Conservation (phyloP, 2,888 invertebrate species). For the Eupithecia subumbrata region DNA sequence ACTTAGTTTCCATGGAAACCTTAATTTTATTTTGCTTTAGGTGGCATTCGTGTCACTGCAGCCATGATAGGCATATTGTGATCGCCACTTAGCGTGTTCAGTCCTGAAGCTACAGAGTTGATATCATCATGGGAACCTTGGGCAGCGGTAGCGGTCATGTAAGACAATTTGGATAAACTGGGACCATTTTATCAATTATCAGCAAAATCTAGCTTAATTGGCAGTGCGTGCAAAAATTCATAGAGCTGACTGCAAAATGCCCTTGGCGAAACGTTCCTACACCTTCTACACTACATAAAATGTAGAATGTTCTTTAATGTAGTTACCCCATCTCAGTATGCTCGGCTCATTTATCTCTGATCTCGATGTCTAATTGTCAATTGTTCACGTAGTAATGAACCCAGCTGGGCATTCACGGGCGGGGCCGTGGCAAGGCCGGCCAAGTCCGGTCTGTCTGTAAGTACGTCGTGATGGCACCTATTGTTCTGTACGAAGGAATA, state of each 20-base stretch:
- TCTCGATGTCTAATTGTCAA: constrained; percentile 24
- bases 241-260: neutral
- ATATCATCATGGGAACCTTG: neutral
- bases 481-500: neutral
- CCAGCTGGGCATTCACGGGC: constrained; percentile 6
- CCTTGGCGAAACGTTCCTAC: neutral
- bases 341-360: constrained; percentile 4
- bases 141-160: neutral
- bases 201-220: neutral
- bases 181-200: neutral
- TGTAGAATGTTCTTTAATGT: neutral
- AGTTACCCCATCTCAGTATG: neutral
- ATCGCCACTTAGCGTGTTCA: no score
- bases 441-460: constrained; percentile 12
- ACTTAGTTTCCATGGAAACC: neutral
- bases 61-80: no score
- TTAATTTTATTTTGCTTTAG: no score
- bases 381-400: constrained; percentile 17
- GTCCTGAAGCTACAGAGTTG: no score
- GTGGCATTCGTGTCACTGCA: no score
- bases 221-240: constrained; percentile 6
- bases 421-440: constrained; percentile 21
- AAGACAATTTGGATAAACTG: neutral
- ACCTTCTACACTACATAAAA: neutral
- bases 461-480: neutral